phyloP scores from a whole-genome alignment of 2,888 invertebrate species.

The Trichogramma dendrolimi region DNA sequence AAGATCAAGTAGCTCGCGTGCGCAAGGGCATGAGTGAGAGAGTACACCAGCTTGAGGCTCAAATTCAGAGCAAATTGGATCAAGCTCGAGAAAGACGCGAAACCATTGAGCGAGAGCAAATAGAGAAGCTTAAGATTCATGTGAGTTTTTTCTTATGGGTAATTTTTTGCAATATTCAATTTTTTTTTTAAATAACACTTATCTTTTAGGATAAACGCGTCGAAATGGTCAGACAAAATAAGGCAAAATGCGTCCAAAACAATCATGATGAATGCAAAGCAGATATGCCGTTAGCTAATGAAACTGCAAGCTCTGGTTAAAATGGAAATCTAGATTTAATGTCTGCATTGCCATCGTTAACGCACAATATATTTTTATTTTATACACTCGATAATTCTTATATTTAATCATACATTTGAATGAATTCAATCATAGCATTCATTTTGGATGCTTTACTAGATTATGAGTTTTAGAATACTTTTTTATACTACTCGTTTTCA shows the following conservation, averaged over 20 bases:
- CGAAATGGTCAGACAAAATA: conserved; percentile 87
- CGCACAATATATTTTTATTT: too few relatives aligned
- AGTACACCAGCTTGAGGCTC: conserved; percentile 65
- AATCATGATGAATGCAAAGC: conserved; percentile 49
- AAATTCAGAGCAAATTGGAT: conserved; percentile 67
- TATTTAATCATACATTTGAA: too few relatives aligned
- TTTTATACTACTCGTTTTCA: too few relatives aligned
- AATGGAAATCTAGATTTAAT: not conserved
- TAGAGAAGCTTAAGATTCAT: conserved; percentile 72
- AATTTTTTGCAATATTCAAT: not conserved
- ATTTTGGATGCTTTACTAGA: too few relatives aligned
- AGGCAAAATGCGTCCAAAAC: conserved; percentile 53
- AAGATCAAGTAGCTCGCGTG: conserved; percentile 71
- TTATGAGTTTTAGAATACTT: too few relatives aligned
- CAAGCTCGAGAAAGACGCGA: conserved; percentile 69
- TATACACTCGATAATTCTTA: too few relatives aligned
- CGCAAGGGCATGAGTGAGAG: conserved; percentile 65
- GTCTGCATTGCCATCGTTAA: too few relatives aligned
- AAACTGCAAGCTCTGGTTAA: conserved; percentile 67
- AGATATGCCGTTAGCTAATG: conserved; percentile 51
- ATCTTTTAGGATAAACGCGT: conserved; percentile 79
- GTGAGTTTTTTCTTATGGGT: conserved; percentile 55
- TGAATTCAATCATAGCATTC: too few relatives aligned
- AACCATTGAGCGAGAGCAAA: conserved; percentile 70
- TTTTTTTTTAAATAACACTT: not conserved